Evolutionary conservation across 2,113 vertebrate genomes (phyloP), one percentile per base, ranked within the genome.

Genomic region (Copsychus sechellarum): DNA sequence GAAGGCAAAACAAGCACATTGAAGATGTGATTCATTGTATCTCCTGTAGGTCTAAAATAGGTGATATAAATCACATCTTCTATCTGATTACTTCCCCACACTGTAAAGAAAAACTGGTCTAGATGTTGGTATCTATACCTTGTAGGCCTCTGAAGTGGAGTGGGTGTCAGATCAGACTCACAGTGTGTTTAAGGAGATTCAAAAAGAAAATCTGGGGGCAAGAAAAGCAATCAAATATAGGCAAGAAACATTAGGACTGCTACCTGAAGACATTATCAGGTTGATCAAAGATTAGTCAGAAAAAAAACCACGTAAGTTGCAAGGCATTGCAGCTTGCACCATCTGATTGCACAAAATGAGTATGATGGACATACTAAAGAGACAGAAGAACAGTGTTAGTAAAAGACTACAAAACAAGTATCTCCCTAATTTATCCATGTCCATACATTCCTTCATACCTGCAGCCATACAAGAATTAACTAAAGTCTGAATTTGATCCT

Each of bases 1-100:
- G 56, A 79, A 81, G 15, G 57, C 72, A 91, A 90, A 93, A 79
- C 19, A 90, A 50, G 20, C 50, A 66, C 1, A 3, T 22, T 24
- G 76, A 88, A 47, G 16, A 22, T 34, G 33, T 71, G 84, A 94
- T 81, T 91, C 42, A 62, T 85, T 85, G 73, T 19, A 56, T 64
- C 43, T 84, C 43, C 76, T 71, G 24, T 25, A 62, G 43, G 73
- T 92, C 69, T 93, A 72, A 81, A 94, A 74, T 36, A 84, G 43
- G 60, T 92, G 43, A 56, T 36, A 84, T 74, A 81, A 89, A 89
- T 94, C 60, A 89, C 0, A 0, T 67, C 47, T 57, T 78, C 2
- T 29, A 54, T n/a, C n/a, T 81, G 48, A 53, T 94, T 94, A 31
- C 43, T 76, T 91, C 18, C n/a, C 19, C 19, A 64, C 61, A 38